phyloP scores from a whole-genome alignment of 2,113 vertebrate genomes.

The Sylvia atricapilla region DNA sequence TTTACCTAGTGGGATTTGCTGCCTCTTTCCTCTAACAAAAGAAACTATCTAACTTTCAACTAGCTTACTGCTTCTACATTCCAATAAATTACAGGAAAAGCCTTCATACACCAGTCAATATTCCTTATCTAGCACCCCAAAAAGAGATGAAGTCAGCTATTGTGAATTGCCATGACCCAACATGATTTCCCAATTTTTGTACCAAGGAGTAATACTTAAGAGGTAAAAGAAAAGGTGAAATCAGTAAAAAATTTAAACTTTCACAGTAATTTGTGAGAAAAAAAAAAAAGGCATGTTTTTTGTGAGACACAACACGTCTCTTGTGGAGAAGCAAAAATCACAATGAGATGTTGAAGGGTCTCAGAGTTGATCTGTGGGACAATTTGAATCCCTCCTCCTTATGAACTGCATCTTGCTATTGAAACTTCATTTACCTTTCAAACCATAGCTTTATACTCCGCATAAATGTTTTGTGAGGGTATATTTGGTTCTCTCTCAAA shows the following conservation, averaged over 20 bases:
- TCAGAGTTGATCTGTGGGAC: neutral
- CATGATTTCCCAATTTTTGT: neutral
- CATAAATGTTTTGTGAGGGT: conserved; percentile 80
- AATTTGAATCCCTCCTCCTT: neutral
- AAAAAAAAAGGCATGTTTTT: neutral
- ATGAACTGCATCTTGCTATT: neutral
- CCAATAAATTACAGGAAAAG: neutral
- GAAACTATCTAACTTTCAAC: neutral
- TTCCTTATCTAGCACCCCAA: neutral
- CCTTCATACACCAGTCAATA: neutral
- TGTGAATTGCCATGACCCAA: neutral
- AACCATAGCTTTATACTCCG: conserved; percentile 89
- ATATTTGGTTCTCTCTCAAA: conserved; percentile 88
- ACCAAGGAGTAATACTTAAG: neutral
- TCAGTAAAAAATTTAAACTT: neutral
- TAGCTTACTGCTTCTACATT: neutral
- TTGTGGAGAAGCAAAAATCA: neutral
- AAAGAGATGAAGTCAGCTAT: neutral
- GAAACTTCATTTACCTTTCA: conserved; percentile 84
- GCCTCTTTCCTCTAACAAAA: neutral
- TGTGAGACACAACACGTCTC: neutral
- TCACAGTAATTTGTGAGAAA: neutral
- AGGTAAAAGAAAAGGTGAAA: neutral
- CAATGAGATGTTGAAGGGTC: neutral
- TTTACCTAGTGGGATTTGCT: neutral